phyloP scores from a whole-genome alignment of 2,113 vertebrate species.

The Anarhynchus alexandrinus region DNA sequence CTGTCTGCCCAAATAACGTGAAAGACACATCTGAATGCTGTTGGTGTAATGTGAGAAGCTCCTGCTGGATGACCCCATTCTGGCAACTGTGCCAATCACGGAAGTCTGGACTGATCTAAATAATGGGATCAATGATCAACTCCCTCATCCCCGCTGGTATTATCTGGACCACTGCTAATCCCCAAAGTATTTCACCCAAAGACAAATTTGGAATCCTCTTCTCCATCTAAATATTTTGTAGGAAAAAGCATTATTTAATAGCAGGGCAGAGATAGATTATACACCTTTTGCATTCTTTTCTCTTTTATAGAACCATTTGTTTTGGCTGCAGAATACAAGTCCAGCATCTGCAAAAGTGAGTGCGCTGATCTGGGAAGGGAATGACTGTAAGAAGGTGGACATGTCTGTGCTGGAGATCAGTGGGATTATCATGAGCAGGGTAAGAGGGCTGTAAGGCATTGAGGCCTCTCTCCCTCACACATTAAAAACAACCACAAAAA shows the following conservation, averaged over 20 bases:
- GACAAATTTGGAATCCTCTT: neutral
- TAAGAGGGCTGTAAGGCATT: conserved; percentile 47
- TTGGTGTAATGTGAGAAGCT: rapidly evolving
- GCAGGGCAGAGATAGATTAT: neutral
- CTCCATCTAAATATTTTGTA: neutral
- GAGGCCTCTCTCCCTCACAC: neutral
- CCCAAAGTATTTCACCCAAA: neutral
- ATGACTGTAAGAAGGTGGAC: conserved; percentile 96
- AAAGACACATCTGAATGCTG: neutral
- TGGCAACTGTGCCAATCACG: neutral
- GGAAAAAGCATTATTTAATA: neutral
- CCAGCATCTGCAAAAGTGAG: conserved; percentile 93
- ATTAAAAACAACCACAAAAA: neutral
- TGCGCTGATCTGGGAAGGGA: conserved; percentile 96
- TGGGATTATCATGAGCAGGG: conserved; percentile 94
- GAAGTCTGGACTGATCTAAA: neutral
- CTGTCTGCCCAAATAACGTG: rapidly evolving
- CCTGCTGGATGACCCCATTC: neutral
- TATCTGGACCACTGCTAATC: neutral
- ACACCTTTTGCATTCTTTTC: neutral
- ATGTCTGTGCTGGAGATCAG: conserved; percentile 98
- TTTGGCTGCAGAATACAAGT: conserved; percentile 94
- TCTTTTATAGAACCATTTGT: conserved; percentile 83
- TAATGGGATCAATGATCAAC: rapidly evolving
- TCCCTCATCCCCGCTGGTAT: rapidly evolving